Evolutionary conservation across 2,113 vertebrate species (phyloP).

Genomic region (Myodes glareolus): DNA sequence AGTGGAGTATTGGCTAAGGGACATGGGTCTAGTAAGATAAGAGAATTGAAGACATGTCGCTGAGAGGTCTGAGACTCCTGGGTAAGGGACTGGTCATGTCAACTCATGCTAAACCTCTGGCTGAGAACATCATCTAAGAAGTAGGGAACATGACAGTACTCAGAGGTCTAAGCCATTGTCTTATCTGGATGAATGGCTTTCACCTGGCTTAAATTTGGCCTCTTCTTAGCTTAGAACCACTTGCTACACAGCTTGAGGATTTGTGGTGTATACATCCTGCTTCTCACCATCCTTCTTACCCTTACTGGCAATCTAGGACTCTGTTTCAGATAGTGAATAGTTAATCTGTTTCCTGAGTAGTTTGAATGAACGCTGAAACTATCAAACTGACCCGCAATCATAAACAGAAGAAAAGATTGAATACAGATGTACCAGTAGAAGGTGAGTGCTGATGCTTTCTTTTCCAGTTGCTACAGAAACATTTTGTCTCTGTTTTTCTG

Average conservation of each 20-base stretch:
- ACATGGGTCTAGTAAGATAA: not conserved
- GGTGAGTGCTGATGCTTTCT: fast-evolving
- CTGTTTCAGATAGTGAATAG: not conserved
- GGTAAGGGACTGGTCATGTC: not conserved
- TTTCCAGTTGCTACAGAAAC: not conserved
- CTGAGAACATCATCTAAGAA: not conserved
- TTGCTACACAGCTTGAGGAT: not conserved
- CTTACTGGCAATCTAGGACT: not conserved
- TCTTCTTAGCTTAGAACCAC: not conserved
- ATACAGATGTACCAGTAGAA: too few species aligned
- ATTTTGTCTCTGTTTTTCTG: not conserved
- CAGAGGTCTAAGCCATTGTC: not conserved
- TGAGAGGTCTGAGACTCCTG: not conserved
- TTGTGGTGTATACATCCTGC: not conserved
- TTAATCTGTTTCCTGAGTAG: not conserved
- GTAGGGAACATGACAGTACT: not conserved
- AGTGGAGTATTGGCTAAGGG: not conserved
- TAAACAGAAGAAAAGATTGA: not conserved
- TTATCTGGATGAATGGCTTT: not conserved
- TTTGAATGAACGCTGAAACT: not conserved
- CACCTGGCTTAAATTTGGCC: not conserved
- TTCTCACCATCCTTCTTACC: not conserved
- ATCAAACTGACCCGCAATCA: not conserved
- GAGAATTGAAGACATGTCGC: not conserved
- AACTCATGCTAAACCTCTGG: not conserved